phyloP scores from a whole-genome alignment of 2,888 invertebrate genomes.

The Lordiphosa fenestrarum region DNA sequence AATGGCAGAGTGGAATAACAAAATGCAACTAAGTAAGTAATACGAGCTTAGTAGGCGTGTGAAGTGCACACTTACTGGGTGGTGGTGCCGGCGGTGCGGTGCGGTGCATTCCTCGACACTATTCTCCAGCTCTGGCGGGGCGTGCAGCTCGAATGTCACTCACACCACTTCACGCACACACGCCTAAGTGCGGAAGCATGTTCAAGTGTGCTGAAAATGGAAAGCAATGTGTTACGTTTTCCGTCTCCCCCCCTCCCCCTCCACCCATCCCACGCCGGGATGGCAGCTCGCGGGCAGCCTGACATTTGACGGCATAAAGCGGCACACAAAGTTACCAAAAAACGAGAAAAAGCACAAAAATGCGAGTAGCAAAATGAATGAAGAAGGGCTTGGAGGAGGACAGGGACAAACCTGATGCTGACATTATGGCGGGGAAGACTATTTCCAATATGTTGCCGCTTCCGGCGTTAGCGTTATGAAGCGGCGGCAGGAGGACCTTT shows the following conservation, averaged over 20 bases:
- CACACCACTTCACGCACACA: slow-evolving; percentile 55
- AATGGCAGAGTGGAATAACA: slow-evolving; percentile 14
- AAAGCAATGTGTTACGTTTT: slow-evolving; percentile 39
- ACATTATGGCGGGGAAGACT: slow-evolving; percentile 32
- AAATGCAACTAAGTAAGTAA: slow-evolving; percentile 67
- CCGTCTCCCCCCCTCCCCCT: background rate
- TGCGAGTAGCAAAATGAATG: slow-evolving; percentile 10
- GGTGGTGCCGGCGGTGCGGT: background rate
- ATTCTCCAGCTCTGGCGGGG: background rate
- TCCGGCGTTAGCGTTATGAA: slow-evolving; percentile 37
- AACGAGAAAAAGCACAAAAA: slow-evolving; percentile 14
- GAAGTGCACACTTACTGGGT: slow-evolving; percentile 60
- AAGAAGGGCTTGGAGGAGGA: background rate
- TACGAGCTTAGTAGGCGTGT: slow-evolving; percentile 67
- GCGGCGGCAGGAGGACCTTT: slow-evolving; percentile 14
- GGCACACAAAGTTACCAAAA: slow-evolving; percentile 34
- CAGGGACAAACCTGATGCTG: slow-evolving; percentile 33
- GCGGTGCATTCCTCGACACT: background rate
- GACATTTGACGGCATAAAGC: slow-evolving; percentile 54
- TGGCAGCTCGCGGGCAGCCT: slow-evolving; percentile 23
- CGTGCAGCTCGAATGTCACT: slow-evolving; percentile 47
- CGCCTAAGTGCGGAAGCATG: slow-evolving; percentile 76
- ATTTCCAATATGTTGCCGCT: slow-evolving; percentile 4
- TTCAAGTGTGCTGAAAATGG: slow-evolving; percentile 74
- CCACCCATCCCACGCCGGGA: background rate